A percentile compares a stretch with the other conserved stretches of the same genome.
Evolutionary conservation across 2,888 invertebrate genomes (phyloP).

Genomic region (Nemapogon koenigi): DNA sequence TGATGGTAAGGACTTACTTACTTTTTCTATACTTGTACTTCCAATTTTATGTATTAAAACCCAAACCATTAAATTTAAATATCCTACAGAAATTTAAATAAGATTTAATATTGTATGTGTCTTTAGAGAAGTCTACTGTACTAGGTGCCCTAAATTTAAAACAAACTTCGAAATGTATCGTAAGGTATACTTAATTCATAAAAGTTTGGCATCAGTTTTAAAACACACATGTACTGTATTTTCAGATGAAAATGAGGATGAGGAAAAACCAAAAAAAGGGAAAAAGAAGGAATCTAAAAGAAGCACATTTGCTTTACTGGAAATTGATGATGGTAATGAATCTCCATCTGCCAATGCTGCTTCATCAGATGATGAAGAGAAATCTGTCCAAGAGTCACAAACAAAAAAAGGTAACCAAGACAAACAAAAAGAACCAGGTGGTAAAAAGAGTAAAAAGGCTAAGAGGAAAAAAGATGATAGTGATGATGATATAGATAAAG

Average conservation of each 20-base stretch:
- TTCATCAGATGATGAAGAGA: slow-evolving; percentile 52
- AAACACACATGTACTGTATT: not conserved
- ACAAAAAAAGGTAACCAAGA: slow-evolving; percentile 37
- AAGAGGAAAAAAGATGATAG: slow-evolving; percentile 78
- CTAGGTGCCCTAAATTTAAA: too few relatives aligned
- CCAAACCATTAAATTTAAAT: slow-evolving; percentile 1
- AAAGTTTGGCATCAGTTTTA: not conserved
- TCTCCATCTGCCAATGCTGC: slow-evolving; percentile 46
- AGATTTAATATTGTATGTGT: too few relatives aligned
- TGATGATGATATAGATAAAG: slow-evolving; percentile 83
- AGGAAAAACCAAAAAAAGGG: slow-evolving; percentile 47
- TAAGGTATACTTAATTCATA: not conserved
- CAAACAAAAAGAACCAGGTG: slow-evolving; percentile 52
- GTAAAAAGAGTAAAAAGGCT: slow-evolving; percentile 76
- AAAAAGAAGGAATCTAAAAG: slow-evolving; percentile 55
- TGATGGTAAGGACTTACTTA: slow-evolving; percentile 30
- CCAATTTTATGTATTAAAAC: not conserved
- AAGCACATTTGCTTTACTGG: slow-evolving; percentile 72
- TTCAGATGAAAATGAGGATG: slow-evolving; percentile 36
- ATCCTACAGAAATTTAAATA: too few relatives aligned
- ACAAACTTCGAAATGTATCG: not conserved
- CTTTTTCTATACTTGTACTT: slow-evolving; percentile 5
- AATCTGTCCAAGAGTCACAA: slow-evolving; percentile 34
- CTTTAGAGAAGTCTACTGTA: too few relatives aligned
- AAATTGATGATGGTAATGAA: slow-evolving; percentile 69